phyloP scores from a whole-genome alignment of 2,797 vertebrate species.

The Morelia viridis region DNA sequence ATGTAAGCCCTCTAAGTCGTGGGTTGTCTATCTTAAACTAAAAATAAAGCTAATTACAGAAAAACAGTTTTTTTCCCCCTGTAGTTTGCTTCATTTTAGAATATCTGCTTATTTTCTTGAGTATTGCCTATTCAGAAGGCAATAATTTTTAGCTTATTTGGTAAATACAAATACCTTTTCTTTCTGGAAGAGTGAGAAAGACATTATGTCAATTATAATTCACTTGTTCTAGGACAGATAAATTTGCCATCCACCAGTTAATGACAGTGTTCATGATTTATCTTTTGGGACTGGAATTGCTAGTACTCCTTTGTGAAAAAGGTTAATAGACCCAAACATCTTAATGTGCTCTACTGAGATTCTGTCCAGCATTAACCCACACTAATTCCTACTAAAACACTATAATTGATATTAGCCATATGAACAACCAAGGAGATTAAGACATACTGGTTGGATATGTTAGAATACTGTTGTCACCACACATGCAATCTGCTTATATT shows the following conservation, averaged over 20 bases:
- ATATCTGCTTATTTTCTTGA: background rate
- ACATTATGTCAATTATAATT: background rate
- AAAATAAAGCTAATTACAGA: background rate
- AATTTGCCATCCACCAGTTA: background rate
- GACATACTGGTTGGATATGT: slow-evolving; percentile 26
- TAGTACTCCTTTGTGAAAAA: slow-evolving; percentile 42
- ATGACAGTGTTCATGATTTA: background rate
- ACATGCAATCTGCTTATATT: slow-evolving; percentile 26
- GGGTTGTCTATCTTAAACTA: background rate
- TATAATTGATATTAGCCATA: slow-evolving; percentile 18
- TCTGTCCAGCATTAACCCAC: background rate
- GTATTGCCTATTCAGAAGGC: background rate
- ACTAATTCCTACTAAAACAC: slow-evolving; percentile 35
- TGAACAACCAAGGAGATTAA: slow-evolving; percentile 22
- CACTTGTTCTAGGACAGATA: background rate
- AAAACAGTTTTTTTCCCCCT: background rate
- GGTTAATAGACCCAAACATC: slow-evolving; percentile 37
- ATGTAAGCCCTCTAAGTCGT: background rate
- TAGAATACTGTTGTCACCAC: slow-evolving; percentile 36
- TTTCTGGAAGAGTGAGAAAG: background rate
- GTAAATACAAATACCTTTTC: background rate
- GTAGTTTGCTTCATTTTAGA: background rate
- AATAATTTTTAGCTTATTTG: background rate
- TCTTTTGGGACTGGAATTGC: slow-evolving; percentile 24
- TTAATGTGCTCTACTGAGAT: slow-evolving; percentile 20